These are phyloP conservation scores for Morpho helenor DNA, from an alignment of 2,888 invertebrate species.

Conservation along the genomic window DNA sequence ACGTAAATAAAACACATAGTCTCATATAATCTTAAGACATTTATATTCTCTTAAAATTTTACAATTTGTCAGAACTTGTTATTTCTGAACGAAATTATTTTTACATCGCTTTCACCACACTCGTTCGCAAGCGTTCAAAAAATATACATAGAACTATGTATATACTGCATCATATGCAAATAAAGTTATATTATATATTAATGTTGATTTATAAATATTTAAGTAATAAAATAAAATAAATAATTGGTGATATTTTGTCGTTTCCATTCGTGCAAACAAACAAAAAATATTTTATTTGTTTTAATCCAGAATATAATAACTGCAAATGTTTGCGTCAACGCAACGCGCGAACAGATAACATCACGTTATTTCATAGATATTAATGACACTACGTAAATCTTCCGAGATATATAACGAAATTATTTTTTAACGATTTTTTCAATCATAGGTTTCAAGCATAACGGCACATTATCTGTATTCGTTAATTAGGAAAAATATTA, in stretches of 20 bases:
- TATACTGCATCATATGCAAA: conserved; percentile 28
- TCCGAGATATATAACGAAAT: too few species aligned
- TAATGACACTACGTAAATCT: too few species aligned
- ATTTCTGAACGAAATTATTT: conserved; percentile 15
- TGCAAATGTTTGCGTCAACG: too few species aligned
- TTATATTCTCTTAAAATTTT: conserved; percentile 38
- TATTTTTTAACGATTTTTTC: too few species aligned
- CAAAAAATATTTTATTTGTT: too few species aligned
- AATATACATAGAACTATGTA: conserved; percentile 13
- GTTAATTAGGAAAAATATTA: too few species aligned
- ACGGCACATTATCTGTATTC: too few species aligned
- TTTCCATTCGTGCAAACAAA: background rate
- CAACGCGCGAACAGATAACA: too few species aligned
- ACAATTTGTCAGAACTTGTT: conserved; percentile 31
- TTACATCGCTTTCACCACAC: conserved; percentile 13
- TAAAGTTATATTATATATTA: background rate
- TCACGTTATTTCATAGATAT: too few species aligned
- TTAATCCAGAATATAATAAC: too few species aligned
- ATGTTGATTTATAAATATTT: background rate
- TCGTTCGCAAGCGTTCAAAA: conserved; percentile 14
- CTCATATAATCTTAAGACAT: conserved; percentile 30
- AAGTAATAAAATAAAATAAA: background rate
- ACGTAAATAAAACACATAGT: conserved; percentile 25
- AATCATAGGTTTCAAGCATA: too few species aligned
- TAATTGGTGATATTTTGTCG: background rate